These are phyloP conservation scores for Thymelicus lineola DNA, from an alignment of 2,888 invertebrate species.

Conservation along the genomic window DNA sequence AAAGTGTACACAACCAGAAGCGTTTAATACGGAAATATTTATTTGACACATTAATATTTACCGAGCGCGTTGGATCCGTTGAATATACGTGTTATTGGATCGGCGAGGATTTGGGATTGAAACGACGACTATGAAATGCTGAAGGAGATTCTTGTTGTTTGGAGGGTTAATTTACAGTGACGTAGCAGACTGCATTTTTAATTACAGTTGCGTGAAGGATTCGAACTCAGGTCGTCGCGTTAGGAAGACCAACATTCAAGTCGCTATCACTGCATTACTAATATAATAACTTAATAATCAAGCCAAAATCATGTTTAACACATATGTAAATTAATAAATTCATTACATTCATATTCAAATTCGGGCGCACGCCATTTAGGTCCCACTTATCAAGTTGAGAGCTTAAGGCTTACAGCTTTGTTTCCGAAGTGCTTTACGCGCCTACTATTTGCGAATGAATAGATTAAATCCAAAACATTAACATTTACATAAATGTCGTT, in stretches of 20 bases:
- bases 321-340: background rate
- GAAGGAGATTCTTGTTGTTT: no score
- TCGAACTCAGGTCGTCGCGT: no score
- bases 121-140: no score
- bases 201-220: no score
- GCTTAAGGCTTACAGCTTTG: background rate
- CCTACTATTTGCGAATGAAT: constrained; percentile 2
- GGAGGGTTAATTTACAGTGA: no score
- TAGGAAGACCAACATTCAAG: no score
- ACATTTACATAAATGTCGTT: background rate
- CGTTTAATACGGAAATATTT: background rate
- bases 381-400: constrained; percentile 6
- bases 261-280: no score
- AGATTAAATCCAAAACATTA: constrained; percentile 3
- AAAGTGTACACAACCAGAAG: background rate
- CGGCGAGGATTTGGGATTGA: no score
- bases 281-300: no score
- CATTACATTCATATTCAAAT: constrained; percentile 2
- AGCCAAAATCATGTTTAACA: background rate
- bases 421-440: background rate
- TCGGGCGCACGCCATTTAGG: background rate
- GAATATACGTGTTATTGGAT: no score
- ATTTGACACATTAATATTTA: constrained; percentile 6
- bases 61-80: background rate
- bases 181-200: no score